Percentiles rank a stretch among this genome's conserved stretches.
Evolutionary conservation across 2,888 invertebrate species (phyloP).

Genomic region (Dexiosoma caninum): DNA sequence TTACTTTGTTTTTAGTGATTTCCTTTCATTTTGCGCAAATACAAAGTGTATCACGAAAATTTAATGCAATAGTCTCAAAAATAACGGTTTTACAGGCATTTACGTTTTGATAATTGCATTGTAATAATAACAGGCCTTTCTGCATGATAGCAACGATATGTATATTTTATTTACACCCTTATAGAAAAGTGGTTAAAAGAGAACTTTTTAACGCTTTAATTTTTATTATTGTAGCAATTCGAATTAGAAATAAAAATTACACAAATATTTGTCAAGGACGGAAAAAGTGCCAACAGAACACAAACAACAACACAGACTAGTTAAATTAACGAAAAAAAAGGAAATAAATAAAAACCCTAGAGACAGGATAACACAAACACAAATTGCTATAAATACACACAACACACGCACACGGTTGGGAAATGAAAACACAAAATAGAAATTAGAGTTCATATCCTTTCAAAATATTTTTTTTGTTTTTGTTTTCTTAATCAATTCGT

Average conservation of each 20-base stretch:
- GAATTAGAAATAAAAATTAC: background rate
- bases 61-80: too few species aligned
- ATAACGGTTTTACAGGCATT: too few species aligned
- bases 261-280: slow-evolving; percentile 24
- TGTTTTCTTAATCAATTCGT: slow-evolving; percentile 41
- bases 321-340: slow-evolving; percentile 8
- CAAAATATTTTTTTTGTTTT: background rate
- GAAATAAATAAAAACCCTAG: slow-evolving; percentile 3
- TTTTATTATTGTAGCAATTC: background rate
- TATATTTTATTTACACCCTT: slow-evolving; percentile 17
- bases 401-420: background rate
- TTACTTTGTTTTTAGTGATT: too few species aligned
- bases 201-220: background rate
- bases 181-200: slow-evolving; percentile 1
- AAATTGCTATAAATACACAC: slow-evolving; percentile 28
- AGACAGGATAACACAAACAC: slow-evolving; percentile 30
- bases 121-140: too few species aligned
- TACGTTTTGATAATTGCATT: too few species aligned
- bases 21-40: too few species aligned
- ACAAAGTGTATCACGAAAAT: too few species aligned
- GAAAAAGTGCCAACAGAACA: slow-evolving; percentile 10
- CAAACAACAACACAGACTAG: background rate
- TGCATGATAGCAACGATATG: too few species aligned
- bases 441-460: background rate
- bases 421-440: background rate